Conservation (phyloP, 2,888 invertebrate species). For the Apamea epomidion region DNA sequence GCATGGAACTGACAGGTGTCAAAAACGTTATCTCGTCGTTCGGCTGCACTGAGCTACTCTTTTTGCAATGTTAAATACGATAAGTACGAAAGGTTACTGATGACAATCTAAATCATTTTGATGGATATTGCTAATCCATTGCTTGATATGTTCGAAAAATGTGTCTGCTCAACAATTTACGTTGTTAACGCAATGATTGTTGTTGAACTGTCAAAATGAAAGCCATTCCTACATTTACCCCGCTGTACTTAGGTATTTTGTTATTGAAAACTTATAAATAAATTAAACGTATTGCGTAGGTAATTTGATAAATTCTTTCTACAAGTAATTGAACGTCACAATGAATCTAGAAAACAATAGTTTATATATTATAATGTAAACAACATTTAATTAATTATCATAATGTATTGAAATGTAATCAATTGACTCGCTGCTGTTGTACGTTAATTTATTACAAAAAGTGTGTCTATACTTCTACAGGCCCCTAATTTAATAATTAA, state of each 20-base stretch:
- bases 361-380: background rate
- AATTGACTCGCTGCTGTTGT: background rate
- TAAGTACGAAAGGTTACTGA: background rate
- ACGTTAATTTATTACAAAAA: background rate
- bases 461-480: background rate
- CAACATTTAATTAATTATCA: conserved; percentile 9
- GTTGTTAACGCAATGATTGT: too few relatives aligned
- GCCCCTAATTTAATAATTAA: too few relatives aligned
- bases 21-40: too few relatives aligned
- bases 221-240: too few relatives aligned
- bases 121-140: too few relatives aligned
- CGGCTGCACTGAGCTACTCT: too few relatives aligned
- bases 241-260: background rate
- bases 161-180: too few relatives aligned
- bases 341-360: conserved; percentile 22
- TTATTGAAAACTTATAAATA: background rate
- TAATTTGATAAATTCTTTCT: background rate
- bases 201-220: too few relatives aligned
- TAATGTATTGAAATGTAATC: conserved; percentile 25
- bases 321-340: background rate
- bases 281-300: conserved; percentile 3
- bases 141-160: too few relatives aligned
- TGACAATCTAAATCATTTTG: background rate
- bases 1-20: too few relatives aligned
- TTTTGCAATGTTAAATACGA: too few relatives aligned